phyloP scores from a whole-genome alignment of 2,888 invertebrate species.

The Antheraea yamamai region DNA sequence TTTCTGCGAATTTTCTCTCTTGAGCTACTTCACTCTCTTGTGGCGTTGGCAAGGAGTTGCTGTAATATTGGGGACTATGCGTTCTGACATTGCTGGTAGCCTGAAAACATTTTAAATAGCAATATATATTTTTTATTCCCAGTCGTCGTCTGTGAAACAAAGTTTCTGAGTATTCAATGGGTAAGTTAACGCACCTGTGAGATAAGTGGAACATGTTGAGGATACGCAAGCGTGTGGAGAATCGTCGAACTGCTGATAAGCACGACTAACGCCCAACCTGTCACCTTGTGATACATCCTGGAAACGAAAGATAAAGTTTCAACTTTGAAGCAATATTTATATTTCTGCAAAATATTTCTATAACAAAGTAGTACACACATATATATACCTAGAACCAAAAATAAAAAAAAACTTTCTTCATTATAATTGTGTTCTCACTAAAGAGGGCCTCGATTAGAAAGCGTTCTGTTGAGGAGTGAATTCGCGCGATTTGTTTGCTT shows the following conservation, averaged over 20 bases:
- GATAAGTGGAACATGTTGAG: conserved; percentile 75
- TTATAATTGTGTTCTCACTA: conserved; percentile 62
- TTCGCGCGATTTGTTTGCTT: conserved; percentile 75
- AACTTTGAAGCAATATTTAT: conserved; percentile 9
- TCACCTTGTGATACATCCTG: conserved; percentile 85
- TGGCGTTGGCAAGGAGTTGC: conserved; percentile 65
- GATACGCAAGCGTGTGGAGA: conserved; percentile 86
- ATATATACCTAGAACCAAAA: conserved; percentile 28
- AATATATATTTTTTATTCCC: background rate
- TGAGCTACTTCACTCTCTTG: conserved; percentile 70
- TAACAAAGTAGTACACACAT: conserved; percentile 1
- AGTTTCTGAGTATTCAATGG: background rate
- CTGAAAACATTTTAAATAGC: conserved; percentile 48
- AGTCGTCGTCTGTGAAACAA: background rate
- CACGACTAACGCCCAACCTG: conserved; percentile 86
- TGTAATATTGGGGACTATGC: conserved; percentile 75
- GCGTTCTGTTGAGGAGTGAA: conserved; percentile 77
- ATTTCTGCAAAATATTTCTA: background rate
- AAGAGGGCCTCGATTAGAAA: conserved; percentile 71
- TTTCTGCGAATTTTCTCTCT: conserved; percentile 92
- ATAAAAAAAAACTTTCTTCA: conserved; percentile 40
- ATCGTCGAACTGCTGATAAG: conserved; percentile 86
- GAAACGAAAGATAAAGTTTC: conserved; percentile 40
- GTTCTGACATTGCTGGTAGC: conserved; percentile 73
- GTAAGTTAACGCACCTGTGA: conserved; percentile 60